These are phyloP conservation scores for Brachyhypopomus gauderio DNA, from an alignment of 2,113 vertebrate genomes.

Conservation along the genomic window DNA sequence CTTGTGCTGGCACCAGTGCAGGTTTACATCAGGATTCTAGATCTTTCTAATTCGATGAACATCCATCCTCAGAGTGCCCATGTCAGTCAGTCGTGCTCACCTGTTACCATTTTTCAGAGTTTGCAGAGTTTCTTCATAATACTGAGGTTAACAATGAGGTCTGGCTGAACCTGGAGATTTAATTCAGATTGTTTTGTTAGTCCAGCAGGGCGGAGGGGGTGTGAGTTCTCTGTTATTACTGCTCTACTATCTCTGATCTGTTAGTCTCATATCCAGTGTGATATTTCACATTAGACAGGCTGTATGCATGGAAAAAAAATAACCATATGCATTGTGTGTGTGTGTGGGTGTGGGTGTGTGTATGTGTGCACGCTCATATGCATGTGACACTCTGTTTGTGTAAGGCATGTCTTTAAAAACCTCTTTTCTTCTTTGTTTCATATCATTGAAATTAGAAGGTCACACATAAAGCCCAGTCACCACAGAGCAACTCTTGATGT, in stretches of 20 bases:
- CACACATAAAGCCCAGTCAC: conserved; percentile 33
- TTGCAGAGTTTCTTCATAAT: neutral
- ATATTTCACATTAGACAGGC: neutral
- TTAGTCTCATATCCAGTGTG: too few relatives aligned
- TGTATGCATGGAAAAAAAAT: conserved; percentile 8
- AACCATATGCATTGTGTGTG: conserved; percentile 10
- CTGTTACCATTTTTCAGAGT: neutral
- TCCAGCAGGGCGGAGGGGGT: neutral
- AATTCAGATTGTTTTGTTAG: neutral
- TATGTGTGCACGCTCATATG: neutral
- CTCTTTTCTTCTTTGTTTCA: conserved; percentile 3
- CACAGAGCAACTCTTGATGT: conserved; percentile 40
- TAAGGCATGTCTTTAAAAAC: conserved; percentile 6
- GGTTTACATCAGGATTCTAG: conserved; percentile 9
- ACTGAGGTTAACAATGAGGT: too few relatives aligned
- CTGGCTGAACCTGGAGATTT: too few relatives aligned
- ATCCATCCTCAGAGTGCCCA: neutral
- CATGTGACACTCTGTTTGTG: conserved; percentile 1
- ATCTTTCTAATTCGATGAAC: conserved; percentile 27
- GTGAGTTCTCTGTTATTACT: too few relatives aligned
- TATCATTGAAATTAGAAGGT: conserved; percentile 29
- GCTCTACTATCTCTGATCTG: too few relatives aligned
- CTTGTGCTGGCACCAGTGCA: conserved; percentile 11
- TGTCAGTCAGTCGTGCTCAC: neutral
- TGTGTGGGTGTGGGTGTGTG: conserved; percentile 32